These are phyloP conservation scores for Drosophila maculinotata DNA, from an alignment of 2,888 invertebrate species.

Conservation along the genomic window DNA sequence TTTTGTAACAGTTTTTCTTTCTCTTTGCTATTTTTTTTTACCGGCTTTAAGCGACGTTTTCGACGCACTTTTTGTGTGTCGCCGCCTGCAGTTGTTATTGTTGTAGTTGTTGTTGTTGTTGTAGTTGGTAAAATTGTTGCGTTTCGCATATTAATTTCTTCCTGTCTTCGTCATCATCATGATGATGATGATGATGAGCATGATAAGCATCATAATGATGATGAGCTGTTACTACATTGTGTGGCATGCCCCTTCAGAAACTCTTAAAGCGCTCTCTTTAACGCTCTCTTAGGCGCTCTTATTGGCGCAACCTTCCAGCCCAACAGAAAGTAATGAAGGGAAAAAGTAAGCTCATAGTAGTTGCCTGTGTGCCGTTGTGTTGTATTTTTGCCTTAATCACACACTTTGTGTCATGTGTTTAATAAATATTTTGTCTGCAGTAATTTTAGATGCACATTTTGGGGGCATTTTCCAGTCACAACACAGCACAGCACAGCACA, in stretches of 20 bases:
- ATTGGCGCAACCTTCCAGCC: constrained; percentile 72
- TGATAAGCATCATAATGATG: constrained; percentile 32
- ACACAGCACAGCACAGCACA: constrained; percentile 64
- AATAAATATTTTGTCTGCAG: constrained; percentile 63
- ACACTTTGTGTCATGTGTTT: constrained; percentile 61
- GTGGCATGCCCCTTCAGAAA: constrained; percentile 29
- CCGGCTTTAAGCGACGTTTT: constrained; percentile 61
- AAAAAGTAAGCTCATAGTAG: background rate
- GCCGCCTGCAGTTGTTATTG: constrained; percentile 37
- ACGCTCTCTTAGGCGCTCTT: constrained; percentile 61
- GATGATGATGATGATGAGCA: constrained; percentile 35
- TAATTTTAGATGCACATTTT: constrained; percentile 30
- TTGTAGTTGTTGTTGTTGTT: constrained; percentile 56
- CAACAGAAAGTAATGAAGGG: constrained; percentile 21
- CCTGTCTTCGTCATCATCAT: constrained; percentile 55
- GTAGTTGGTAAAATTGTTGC: constrained; percentile 79
- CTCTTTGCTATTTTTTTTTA: constrained; percentile 35
- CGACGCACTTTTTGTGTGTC: constrained; percentile 56
- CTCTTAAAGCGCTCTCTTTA: constrained; percentile 58
- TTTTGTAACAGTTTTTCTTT: constrained; percentile 38
- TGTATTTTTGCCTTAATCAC: constrained; percentile 37
- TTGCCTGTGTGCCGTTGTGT: background rate
- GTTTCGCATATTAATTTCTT: constrained; percentile 80
- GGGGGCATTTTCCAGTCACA: constrained; percentile 69
- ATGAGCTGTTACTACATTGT: constrained; percentile 44